Evolutionary conservation across 2,113 vertebrate species (phyloP), one percentile per base, ranked within the genome.

Genomic region (Halichoerus grypus): DNA sequence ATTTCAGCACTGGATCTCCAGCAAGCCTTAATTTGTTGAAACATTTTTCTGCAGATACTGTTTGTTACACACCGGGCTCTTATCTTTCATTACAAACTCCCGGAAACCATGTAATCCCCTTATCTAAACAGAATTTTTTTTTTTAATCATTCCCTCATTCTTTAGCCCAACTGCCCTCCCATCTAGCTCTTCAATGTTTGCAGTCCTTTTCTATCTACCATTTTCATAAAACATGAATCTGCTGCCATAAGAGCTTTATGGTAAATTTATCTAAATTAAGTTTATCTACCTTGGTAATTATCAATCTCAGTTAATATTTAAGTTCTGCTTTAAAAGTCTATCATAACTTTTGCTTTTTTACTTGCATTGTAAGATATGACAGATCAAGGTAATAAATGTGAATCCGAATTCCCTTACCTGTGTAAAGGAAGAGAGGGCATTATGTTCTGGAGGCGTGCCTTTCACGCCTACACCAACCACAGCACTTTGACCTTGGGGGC

Each of bases 381-480:
- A 59, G 26, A 39, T 36, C 16, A 63, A 42, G 7, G 21, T 42
- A 36, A 65, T 65, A 53, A 65, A 61, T 31, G 28, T 0, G 7
- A 94, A 83, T 8, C 8, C 8, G 16, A 1, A 14, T 69, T 74
- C 90, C 53, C 71, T 33, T 61, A n/a, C 55, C 49, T 67, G 26
- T 33, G 28, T 55, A 18, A 42, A 67, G 59, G 49, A 76, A 16
- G 8, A 46, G 16, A 19, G 26, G 39, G 28, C 7, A 22, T 26
- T 11, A 7, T 18, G 26, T 31, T 55, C 31, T 36, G 31, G 67
- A 59, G 7, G 5, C 3, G 0, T 0, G 13, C 14, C 33, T 57
- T 42, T 53, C 13, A 31, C 0, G 1, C 7, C n/a, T 4, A 31
- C 7, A 4, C 1, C 6, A 28, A 6, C 1, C 0, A 8, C 12